phyloP scores from a whole-genome alignment of 1,140 invertebrate species.

The Andricus grossulariae region DNA sequence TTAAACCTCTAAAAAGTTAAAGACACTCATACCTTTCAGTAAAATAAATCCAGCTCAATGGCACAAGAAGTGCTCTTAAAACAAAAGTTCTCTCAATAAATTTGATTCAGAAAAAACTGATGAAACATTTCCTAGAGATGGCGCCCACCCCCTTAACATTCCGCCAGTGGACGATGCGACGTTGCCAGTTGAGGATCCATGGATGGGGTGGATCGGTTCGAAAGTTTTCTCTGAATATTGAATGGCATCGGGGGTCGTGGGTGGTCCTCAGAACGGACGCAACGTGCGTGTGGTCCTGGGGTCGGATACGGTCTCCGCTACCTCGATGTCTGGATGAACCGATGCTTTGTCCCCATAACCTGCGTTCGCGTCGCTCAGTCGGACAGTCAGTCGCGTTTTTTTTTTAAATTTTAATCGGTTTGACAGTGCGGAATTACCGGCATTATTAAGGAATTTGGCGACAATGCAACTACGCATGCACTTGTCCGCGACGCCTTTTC shows the following conservation, averaged over 20 bases:
- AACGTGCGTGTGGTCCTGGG: conserved; percentile 11
- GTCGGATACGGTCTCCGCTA: background rate
- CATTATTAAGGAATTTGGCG: background rate
- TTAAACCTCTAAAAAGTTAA: too few relatives aligned
- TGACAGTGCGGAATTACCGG: background rate
- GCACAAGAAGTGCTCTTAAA: too few relatives aligned
- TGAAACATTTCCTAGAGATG: too few relatives aligned
- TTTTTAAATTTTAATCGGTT: background rate
- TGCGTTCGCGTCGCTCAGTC: background rate
- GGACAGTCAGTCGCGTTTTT: background rate
- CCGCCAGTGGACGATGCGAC: too few relatives aligned
- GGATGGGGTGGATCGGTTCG: background rate
- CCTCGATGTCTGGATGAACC: conserved; percentile 1
- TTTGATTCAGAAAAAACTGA: too few relatives aligned
- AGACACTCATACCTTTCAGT: too few relatives aligned
- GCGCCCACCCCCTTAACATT: too few relatives aligned
- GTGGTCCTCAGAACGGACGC: conserved; percentile 11
- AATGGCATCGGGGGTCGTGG: background rate
- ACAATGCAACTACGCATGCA: conserved; percentile 25
- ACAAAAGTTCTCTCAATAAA: too few relatives aligned
- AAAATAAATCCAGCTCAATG: too few relatives aligned
- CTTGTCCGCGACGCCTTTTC: conserved; percentile 1
- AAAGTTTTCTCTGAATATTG: background rate
- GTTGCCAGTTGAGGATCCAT: background rate
- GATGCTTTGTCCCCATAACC: conserved; percentile 16